These are phyloP conservation scores for Lycodopsis pacificus DNA, from an alignment of 2,797 vertebrate species.

Conservation along the genomic window DNA sequence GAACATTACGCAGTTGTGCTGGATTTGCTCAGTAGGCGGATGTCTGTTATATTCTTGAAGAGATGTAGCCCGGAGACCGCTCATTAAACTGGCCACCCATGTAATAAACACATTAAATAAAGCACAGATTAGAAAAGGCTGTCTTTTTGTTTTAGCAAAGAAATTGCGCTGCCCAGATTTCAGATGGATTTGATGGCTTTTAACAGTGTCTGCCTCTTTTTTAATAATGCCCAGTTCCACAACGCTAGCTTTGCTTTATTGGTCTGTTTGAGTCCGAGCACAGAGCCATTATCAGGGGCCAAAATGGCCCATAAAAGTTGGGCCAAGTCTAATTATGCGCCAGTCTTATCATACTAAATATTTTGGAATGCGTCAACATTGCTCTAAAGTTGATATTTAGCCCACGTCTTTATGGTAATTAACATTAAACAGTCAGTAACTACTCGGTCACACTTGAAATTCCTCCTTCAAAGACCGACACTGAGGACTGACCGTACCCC, in stretches of 20 bases:
- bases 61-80: constrained; percentile 66
- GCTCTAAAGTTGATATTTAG: constrained; percentile 60
- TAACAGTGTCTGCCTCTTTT: constrained; percentile 81
- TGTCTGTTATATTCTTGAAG: constrained; percentile 56
- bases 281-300: constrained; percentile 79
- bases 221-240: constrained; percentile 70
- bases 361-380: constrained; percentile 71
- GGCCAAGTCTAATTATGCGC: constrained; percentile 81
- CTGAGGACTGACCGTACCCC: constrained; percentile 52
- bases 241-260: constrained; percentile 77
- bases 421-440: constrained; percentile 70
- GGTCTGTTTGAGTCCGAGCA: constrained; percentile 82
- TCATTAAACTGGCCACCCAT: constrained; percentile 81
- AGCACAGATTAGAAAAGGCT: constrained; percentile 74
- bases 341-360: constrained; percentile 70
- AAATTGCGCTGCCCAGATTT: constrained; percentile 69
- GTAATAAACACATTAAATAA: constrained; percentile 80
- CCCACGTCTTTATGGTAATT: constrained; percentile 68
- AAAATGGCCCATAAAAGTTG: constrained; percentile 83
- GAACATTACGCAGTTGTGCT: constrained; percentile 53
- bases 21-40: constrained; percentile 47
- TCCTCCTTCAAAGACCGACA: constrained; percentile 63
- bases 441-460: constrained; percentile 55
- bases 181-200: constrained; percentile 79
- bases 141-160: constrained; percentile 69